Evolutionary conservation across 2,113 vertebrate species (phyloP).

Genomic region (Malurus alboscapulatus): DNA sequence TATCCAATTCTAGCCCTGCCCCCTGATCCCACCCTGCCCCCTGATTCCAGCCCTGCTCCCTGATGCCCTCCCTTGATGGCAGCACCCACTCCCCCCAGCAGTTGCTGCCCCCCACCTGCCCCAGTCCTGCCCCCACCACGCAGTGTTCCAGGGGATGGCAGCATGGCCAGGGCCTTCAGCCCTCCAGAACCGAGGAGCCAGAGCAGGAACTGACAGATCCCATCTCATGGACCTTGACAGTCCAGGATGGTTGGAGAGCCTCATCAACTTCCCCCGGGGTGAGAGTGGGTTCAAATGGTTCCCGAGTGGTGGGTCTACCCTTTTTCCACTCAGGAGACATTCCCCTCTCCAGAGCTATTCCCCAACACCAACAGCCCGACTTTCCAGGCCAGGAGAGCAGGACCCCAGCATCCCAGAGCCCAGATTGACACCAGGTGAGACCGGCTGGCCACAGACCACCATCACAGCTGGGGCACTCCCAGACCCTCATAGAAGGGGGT

Average conservation of each 20-base stretch:
- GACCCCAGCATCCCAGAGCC: neutral
- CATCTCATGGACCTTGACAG: rapidly evolving
- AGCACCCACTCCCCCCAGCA: neutral
- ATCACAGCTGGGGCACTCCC: neutral
- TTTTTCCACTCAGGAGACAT: neutral
- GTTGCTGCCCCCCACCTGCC: neutral
- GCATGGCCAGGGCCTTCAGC: neutral
- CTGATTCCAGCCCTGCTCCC: neutral
- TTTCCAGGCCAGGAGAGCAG: neutral
- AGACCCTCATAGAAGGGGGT: neutral
- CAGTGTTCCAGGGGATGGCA: neutral
- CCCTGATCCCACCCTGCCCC: neutral
- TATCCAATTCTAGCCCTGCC: too few species aligned
- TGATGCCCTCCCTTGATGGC: neutral
- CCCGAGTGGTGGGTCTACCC: neutral
- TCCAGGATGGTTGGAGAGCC: neutral
- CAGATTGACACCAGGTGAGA: neutral
- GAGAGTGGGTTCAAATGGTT: rapidly evolving
- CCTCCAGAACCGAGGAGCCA: rapidly evolving
- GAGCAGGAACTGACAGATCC: neutral
- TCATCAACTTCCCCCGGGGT: rapidly evolving
- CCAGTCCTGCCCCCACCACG: neutral
- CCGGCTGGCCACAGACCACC: neutral
- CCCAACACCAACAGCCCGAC: neutral
- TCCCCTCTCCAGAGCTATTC: neutral